These are phyloP conservation scores for Meta bourneti DNA, from an alignment of 2,888 invertebrate genomes.

Conservation along the genomic window DNA sequence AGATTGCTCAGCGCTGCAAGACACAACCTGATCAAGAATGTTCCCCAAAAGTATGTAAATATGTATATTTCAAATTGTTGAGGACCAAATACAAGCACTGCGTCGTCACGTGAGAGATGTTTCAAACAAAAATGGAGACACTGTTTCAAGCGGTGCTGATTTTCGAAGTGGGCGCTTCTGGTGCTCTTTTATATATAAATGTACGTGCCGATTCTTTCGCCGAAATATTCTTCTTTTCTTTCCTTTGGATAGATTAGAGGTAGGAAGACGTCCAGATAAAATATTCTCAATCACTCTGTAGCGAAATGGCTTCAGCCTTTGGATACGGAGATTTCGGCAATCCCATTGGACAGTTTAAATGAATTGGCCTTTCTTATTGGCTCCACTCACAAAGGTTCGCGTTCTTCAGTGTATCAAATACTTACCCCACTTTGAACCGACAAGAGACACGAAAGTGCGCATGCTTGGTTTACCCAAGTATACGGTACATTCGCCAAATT, in stretches of 20 bases:
- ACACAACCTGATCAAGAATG: no score
- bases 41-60: conserved; percentile 32
- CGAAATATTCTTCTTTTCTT: conserved; percentile 42
- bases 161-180: conserved; percentile 27
- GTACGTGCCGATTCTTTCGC: conserved; percentile 47
- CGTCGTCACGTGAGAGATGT: neutral
- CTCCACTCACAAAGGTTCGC: no score
- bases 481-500: no score
- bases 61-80: conserved; percentile 56
- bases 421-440: no score
- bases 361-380: no score
- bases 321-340: conserved; percentile 16
- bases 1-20: no score
- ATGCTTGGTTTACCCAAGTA: no score
- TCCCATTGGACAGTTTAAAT: no score
- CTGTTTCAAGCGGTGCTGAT: conserved; percentile 33
- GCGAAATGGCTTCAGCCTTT: conserved; percentile 18
- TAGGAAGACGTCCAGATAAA: conserved; percentile 64
- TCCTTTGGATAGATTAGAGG: conserved; percentile 71
- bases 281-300: conserved; percentile 41
- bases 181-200: conserved; percentile 60
- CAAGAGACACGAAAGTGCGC: no score
- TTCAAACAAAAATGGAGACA: neutral
- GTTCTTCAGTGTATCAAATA: no score
- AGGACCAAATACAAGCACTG: conserved; percentile 50